Base-by-base conservation (phyloP, 2,113 vertebrate genomes). In the Campylomormyrus tamandua region DNA sequence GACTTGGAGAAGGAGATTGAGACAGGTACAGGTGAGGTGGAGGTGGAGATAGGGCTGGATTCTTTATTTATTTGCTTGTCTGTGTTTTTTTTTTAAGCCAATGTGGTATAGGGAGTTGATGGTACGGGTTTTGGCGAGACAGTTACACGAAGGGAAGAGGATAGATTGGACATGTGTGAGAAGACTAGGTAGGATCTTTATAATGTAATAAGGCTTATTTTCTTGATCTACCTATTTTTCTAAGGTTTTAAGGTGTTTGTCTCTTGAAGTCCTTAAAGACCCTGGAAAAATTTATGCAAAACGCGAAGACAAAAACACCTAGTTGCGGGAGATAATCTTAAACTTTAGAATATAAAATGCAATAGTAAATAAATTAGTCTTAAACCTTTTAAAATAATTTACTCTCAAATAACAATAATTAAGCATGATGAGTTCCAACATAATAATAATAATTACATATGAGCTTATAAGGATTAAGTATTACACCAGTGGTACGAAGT, bases 351-450 rank as follows among this genome's bases (percentile, higher is more conserved):
- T 42, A 80, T 45, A 50, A 48, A 50, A 5, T 3, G 7, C 5
- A 49, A 27, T 17, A 31, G 19, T 5, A 31, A 27, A 17, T 31
- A 27, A 10, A 86, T 80, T 50, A 46, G 21, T 86, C 83, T 49
- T 24, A n/a, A 48, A 50, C 45, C 21, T 86, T 5, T 42, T 86
- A 1, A 50, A 84, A 50, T 86, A 2, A 49, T 85, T 85, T n/a
- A 86, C 83, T 85, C 42, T 48, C 83, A 85, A 49, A 46, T n/a
- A 85, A 49, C 74, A 77, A 77, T 77, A 77, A 77, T 77, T 39
- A 77, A 42, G 39, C 35, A 80, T 21, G 35, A 80, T 80, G 35
- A 39, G 13, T 80, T 80, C 74, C 74, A 42, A 80, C 74, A 80
- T 80, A 80, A 80, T 80, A 80, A 80, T 80, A 80, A 80, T 80